Conservation (phyloP, 2,888 invertebrate species). For the Mythimna lalbum region DNA sequence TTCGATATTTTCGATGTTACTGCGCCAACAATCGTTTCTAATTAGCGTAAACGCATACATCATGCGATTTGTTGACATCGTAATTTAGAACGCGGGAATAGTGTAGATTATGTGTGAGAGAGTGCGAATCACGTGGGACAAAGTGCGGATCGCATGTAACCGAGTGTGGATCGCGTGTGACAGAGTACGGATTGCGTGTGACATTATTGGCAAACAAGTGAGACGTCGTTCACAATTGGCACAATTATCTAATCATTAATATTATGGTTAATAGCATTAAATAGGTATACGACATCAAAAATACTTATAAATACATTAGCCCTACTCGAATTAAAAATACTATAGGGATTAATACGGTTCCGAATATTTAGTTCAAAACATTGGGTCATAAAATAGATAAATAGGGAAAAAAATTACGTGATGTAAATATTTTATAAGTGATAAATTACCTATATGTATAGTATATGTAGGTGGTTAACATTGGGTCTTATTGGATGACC, state of each 20-base stretch:
- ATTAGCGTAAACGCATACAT: too few relatives aligned
- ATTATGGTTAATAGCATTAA: slow-evolving; percentile 39
- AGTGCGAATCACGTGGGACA: not conserved
- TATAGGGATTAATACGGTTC: slow-evolving; percentile 32
- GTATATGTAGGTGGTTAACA: slow-evolving; percentile 6
- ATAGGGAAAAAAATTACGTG: slow-evolving; percentile 29
- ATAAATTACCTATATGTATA: not conserved
- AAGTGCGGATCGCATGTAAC: not conserved
- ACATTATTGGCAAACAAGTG: not conserved
- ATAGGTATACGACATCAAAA: slow-evolving; percentile 69
- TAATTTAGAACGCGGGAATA: not conserved
- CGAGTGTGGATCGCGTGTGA: not conserved
- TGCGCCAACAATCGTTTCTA: too few relatives aligned
- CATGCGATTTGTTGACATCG: too few relatives aligned
- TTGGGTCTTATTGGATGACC: slow-evolving; percentile 20
- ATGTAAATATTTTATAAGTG: slow-evolving; percentile 1
- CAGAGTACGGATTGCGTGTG: not conserved
- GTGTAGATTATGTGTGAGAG: not conserved
- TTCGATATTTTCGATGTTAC: too few relatives aligned
- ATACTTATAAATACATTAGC: slow-evolving; percentile 60
- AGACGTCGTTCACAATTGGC: slow-evolving; percentile 49
- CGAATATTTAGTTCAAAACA: slow-evolving; percentile 27
- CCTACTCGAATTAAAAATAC: slow-evolving; percentile 43
- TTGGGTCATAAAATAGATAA: slow-evolving; percentile 38
- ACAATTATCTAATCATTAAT: slow-evolving; percentile 44